phyloP scores from a whole-genome alignment of 30 jellyfish, hydroid and myxozoan species.

The Aurelia aurita region DNA sequence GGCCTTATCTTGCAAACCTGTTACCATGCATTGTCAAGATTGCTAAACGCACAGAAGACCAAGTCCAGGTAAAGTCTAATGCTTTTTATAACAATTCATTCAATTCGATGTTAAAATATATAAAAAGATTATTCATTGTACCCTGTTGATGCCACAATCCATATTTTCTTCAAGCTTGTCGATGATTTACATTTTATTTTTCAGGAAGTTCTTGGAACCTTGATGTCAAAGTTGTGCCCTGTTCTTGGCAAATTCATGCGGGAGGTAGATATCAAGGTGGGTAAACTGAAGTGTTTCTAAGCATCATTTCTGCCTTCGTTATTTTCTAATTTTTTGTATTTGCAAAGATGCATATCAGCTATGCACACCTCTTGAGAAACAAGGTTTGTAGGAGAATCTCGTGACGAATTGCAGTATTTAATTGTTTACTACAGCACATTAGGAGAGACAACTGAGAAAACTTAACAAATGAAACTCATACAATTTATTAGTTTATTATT shows the following conservation, averaged over 20 bases:
- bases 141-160: not conserved
- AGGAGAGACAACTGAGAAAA: no score
- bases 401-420: no score
- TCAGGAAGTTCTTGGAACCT: constrained; percentile 80
- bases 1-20: constrained; percentile 95
- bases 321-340: no score
- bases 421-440: no score
- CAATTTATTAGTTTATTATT: no score
- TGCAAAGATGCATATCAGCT: no score
- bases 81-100: no score
- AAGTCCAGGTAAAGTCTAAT: constrained; percentile 57
- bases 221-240: constrained; percentile 89
- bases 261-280: constrained; percentile 91
- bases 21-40: constrained; percentile 91
- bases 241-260: constrained; percentile 91
- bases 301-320: not conserved
- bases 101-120: no score
- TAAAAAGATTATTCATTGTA: no score
- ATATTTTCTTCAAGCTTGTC: not conserved
- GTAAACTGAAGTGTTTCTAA: not conserved
- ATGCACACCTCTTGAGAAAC: no score
- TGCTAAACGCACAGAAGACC: constrained; percentile 88
- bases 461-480: no score
- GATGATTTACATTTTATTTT: not conserved
- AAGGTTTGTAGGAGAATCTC: no score